Base-by-base conservation (phyloP, 2,888 invertebrate genomes). In the Cremastinae sp. region DNA sequence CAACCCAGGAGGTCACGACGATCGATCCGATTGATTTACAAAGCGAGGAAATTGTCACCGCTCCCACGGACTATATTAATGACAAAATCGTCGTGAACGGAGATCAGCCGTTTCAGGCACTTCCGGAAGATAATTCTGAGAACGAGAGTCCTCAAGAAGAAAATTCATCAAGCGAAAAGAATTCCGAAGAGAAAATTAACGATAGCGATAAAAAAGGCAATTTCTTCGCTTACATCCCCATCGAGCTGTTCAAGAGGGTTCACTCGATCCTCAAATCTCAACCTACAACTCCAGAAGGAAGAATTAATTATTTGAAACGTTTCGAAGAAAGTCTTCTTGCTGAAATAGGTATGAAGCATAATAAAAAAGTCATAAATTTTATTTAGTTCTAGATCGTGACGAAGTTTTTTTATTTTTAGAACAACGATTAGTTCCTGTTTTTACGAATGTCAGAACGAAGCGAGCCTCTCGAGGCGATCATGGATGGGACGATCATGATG, bases 291-390 rank as follows among this genome's bases (percentile, higher is more conserved):
- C 61, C 83, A 0, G 79, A 83, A 51, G 92, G 92, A 61, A 94
- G 94, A 88, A 88, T 93, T 9, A 86, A 89, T 51, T 92, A 93
- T 83, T 90, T 94, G 66, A 91, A 91, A 79, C 87, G 90, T 14
- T 90, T 94, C 68, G 92, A 92, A 77, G 92, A 93, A 78, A 90
- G 91, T 69, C 90, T 96, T 18, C 89, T 95, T 78, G 87, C 88
- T 20, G 92, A 93, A 83, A 94, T 96, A 81, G 93, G 95, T 95
- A 90, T 91, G 91, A 88, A 74, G 49, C 75, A 28, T 41, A 61
- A 58, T 18, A 16, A 12, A 2, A 12, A 56, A 28, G 53, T 8
- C 2, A 16, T 37, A 41, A 43, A n/a, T 65, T 43, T 56, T 4
- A 16, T 39, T 65, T 22, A 14, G 0, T 16, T 56, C 39, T n/a